These are phyloP conservation scores for Coilia nasus DNA, from an alignment of 2,797 vertebrate genomes.

Conservation along the genomic window DNA sequence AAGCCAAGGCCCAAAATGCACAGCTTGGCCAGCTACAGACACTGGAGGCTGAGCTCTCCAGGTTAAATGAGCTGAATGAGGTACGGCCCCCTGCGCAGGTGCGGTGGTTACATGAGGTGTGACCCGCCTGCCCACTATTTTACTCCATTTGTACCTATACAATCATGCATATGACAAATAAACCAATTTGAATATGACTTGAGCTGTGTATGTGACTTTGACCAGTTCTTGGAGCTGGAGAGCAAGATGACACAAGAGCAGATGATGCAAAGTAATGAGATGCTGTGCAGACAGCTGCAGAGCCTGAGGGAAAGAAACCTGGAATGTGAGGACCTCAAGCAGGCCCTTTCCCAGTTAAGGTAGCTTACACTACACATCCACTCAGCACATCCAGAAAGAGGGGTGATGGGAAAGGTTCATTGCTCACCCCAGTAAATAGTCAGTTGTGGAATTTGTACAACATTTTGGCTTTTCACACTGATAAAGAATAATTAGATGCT, in stretches of 20 bases:
- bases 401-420: too few species aligned
- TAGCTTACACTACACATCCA: slow-evolving; percentile 58
- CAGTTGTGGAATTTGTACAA: too few species aligned
- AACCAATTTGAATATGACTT: too few species aligned
- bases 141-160: too few species aligned
- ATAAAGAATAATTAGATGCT: not conserved
- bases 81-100: slow-evolving; percentile 46
- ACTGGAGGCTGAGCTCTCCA: slow-evolving; percentile 63
- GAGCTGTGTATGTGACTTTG: not conserved
- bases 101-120: not conserved
- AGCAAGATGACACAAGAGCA: slow-evolving; percentile 81
- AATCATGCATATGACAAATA: not conserved
- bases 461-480: not conserved
- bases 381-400: too few species aligned
- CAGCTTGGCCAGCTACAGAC: slow-evolving; percentile 73
- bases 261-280: slow-evolving; percentile 78
- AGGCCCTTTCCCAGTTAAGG: slow-evolving; percentile 74
- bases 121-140: too few species aligned
- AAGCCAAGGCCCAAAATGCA: slow-evolving; percentile 65
- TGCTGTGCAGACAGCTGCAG: slow-evolving; percentile 74
- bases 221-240: slow-evolving; percentile 89
- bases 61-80: slow-evolving; percentile 73
- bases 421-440: too few species aligned
- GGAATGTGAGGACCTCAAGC: slow-evolving; percentile 83
- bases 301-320: slow-evolving; percentile 78